Evolutionary conservation across 2,888 invertebrate genomes (phyloP), one percentile per base, ranked within the genome.

Genomic region (Tholera decimalis): DNA sequence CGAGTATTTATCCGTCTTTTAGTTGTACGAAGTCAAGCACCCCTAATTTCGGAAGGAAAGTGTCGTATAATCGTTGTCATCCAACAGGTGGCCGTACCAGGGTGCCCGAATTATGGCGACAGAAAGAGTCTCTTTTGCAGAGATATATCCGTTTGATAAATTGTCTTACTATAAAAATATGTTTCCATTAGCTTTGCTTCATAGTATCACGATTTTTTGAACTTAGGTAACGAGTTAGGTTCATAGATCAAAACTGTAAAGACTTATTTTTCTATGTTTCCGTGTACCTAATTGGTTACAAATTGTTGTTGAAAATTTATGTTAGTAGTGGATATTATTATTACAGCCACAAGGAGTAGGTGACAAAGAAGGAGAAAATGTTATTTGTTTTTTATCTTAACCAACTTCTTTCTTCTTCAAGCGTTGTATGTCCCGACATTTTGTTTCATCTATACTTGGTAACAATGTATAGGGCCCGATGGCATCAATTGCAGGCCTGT

Each of bases 81-180:
- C 59, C 81, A 78, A 78, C 78, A 78, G 81, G 78, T 78, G 81
- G 73, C 61, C 49, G 60, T 43, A 26, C 60, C 51, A 63, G 58
- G 61, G 59, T 59, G 49, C 22, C 49, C 47, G 47, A 62, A 50
- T 53, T 26, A 54, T 57, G 33, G 18, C 49, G 26, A 55, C 50
- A 18, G 44, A 35, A 43, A 68, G 41, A 53, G 44, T 13, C 24
- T 60, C 24, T 30, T 18, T 20, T 41, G 41, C 56, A 63, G 22
- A 15, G 8, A n/a, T 15, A n/a, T 20, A 47, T 28, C n/a, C 26
- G 13, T 26, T 49, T 68, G 24, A 41, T 51, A 22, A 37, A 46
- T 22, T 28, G 15, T 22, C 22, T 18, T 35, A 11, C 3, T 51
- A 24, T 8, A 39, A 13, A 8, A 18, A 50, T 56, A 22, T 28